phyloP scores from a whole-genome alignment of 2,888 invertebrate species.

The Caenorhabditis angaria region DNA sequence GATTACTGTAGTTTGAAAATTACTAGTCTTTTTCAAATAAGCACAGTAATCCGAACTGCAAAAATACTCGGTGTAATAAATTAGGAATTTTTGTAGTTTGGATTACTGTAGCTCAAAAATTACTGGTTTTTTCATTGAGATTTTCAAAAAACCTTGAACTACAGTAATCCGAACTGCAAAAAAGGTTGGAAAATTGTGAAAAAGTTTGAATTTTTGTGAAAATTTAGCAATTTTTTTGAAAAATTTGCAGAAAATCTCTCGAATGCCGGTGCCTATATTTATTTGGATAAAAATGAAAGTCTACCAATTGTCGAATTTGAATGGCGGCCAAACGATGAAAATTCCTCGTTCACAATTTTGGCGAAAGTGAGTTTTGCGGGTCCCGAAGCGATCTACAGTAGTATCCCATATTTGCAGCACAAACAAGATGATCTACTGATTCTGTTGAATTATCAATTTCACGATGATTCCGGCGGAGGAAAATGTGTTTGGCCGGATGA shows the following conservation, averaged over 20 bases:
- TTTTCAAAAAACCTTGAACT: no score
- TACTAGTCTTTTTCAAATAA: no score
- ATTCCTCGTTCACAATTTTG: conserved; percentile 57
- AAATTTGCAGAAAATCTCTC: conserved; percentile 39
- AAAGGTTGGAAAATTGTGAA: no score
- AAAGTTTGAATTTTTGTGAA: no score
- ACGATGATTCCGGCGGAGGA: conserved; percentile 30
- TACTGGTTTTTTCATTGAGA: no score
- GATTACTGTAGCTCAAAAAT: no score
- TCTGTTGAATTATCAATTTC: conserved; percentile 55
- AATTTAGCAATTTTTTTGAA: no score
- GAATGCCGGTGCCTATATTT: conserved; percentile 55
- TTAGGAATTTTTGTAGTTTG: no score
- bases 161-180: no score
- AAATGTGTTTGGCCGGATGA: conserved; percentile 54
- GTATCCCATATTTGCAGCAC: conserved; percentile 29
- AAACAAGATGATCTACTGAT: conserved; percentile 45
- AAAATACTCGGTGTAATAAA: no score
- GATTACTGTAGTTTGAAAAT: no score
- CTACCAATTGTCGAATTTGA: conserved; percentile 51
- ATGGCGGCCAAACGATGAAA: conserved; percentile 48
- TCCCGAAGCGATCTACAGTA: background rate
- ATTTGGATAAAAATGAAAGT: conserved; percentile 42
- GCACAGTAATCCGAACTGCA: no score
- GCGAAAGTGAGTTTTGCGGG: conserved; percentile 24